Base-by-base conservation (phyloP, 2,888 invertebrate species). In the Agonum fuliginosum region DNA sequence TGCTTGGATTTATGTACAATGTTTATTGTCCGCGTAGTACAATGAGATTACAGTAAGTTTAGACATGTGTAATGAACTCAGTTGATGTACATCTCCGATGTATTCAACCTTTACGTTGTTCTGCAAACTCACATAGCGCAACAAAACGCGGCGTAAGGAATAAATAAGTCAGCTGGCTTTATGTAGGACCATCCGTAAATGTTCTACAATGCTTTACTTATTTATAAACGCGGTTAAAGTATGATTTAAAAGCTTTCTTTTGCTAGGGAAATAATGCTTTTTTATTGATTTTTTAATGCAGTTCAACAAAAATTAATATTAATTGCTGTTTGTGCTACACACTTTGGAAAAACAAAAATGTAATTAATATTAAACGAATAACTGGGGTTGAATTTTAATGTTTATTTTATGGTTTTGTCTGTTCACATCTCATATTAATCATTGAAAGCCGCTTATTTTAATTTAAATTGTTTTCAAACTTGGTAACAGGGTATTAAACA, bases 91-190 rank as follows among this genome's bases (percentile, higher is more conserved):
- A 24, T 54, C 24, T 54, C 54, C 54, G 24, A 24, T 54, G 24
- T 54, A 54, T 54, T 54, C 54, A 54, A 5, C 54, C 48, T n/a
- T 24, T 24, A 24, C 54, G 3, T 22, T 48, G 48, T 20, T 22
- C 12, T 20, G 1, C n/a, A 37, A 10, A 12, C 12, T 1, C 54
- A 48, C 54, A 54, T 54, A 54, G 24, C 54, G 22, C 10, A n/a
- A 24, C 24, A 24, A 17, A n/a, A 24, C 24, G 54, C n/a, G 19
- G 20, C 54, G 22, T 24, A 54, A 54, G 54, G 54, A 51, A 51
- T 51, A 22, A 51, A 54, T 54, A 54, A 54, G 54, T 54, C 54
- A 54, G 8, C n/a, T 54, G 24, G 54, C 24, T 54, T 54, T 54
- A 54, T 54, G 12, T 24, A 24, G 12, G n/a, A 24, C 4, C 48